Evolutionary conservation across 2,113 vertebrate species (phyloP).

Genomic region (Cinclus mexicanus): DNA sequence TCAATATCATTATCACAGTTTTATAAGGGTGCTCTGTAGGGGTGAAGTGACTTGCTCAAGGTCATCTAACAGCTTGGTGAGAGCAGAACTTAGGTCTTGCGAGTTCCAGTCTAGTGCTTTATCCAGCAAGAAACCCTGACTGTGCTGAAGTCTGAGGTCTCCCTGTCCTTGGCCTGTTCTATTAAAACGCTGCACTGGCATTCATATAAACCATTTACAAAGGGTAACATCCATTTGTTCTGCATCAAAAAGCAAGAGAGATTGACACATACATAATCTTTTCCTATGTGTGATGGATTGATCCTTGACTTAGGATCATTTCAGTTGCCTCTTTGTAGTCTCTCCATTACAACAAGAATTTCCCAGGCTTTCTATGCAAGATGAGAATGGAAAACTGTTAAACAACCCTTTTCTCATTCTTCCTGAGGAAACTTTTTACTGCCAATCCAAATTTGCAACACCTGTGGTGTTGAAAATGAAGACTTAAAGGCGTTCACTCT

Average conservation of each 20-base stretch:
- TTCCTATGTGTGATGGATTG: slow-evolving; percentile 65
- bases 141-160: slow-evolving; percentile 59
- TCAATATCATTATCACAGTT: slow-evolving; percentile 45
- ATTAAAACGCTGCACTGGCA: slow-evolving; percentile 65
- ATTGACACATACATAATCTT: slow-evolving; percentile 69
- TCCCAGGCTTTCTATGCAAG: slow-evolving; percentile 33
- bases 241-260: slow-evolving; percentile 70
- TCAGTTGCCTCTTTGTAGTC: slow-evolving; percentile 45
- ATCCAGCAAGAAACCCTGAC: slow-evolving; percentile 60
- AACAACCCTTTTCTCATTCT: background rate
- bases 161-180: slow-evolving; percentile 65
- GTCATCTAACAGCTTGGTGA: slow-evolving; percentile 26
- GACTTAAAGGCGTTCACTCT: background rate
- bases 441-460: slow-evolving; percentile 19
- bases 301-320: slow-evolving; percentile 64
- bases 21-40: slow-evolving; percentile 12
- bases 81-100: slow-evolving; percentile 11
- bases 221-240: slow-evolving; percentile 70
- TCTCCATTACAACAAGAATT: slow-evolving; percentile 34
- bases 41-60: slow-evolving; percentile 42
- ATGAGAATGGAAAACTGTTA: slow-evolving; percentile 30
- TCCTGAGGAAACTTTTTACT: slow-evolving; percentile 24
- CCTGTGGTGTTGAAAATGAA: background rate
- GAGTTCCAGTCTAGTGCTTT: slow-evolving; percentile 54
- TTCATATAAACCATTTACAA: slow-evolving; percentile 71